Evolutionary conservation across 2,797 vertebrate genomes (phyloP), one percentile per base, ranked within the genome.

Genomic region (Carapus acus): DNA sequence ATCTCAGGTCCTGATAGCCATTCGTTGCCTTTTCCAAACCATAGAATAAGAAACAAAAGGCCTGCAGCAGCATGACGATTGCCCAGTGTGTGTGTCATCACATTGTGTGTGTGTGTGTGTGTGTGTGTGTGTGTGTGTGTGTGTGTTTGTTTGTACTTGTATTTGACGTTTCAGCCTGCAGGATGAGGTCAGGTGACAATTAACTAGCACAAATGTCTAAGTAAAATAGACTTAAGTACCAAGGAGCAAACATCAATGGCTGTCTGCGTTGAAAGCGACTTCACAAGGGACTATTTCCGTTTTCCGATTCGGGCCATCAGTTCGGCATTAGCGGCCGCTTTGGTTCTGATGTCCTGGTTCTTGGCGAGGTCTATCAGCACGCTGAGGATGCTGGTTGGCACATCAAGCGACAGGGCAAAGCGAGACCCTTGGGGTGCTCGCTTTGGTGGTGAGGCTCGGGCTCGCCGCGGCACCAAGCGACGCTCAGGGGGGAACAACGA

Each of bases 291-390:
- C 24, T 27, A 91, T 83, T 86, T 91, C 81, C 86, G 85, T 50
- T 80, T 86, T 55, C 91, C 91, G 0, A 92, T 88, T 14, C 69
- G 83, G 24, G 90, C 89, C 91, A 92, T 90, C 58, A 93, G 85
- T 75, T 92, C 76, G 0, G 90, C 89, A 0, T 91, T 92, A 55
- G 90, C 88, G 0, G 89, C 91, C 0, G 88, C 90, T 69, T 90
- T 92, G 75, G 84, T 86, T 39, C 84, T 86, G 84, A 90, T 84
- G 64, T 92, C 90, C 58, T 90, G 88, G 76, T 90, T 90, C 78
- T 90, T 90, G 74, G 88, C 90, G 69, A 91, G 76, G 56, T 92
- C 89, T 0, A 92, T 87, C 54, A 91, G 86, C 53, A 89, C 86
- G 16, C 88, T 88, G 60, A 92, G 85, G 71, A 92, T 82, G 5